These are phyloP conservation scores for Phrynosoma blainvillii DNA, from an alignment of 2,113 vertebrate species.

Conservation along the genomic window DNA sequence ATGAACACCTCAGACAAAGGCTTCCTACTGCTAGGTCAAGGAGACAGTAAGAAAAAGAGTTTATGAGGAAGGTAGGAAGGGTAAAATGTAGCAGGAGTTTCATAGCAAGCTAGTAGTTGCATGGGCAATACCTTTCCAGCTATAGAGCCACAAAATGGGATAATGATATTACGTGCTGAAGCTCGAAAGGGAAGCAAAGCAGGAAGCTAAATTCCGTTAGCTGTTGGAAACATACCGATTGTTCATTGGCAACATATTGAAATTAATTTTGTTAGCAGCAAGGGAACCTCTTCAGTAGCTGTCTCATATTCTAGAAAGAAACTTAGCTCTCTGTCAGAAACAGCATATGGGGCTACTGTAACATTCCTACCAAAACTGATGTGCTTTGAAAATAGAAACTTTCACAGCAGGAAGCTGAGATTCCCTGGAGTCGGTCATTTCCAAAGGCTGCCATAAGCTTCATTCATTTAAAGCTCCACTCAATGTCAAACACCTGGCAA, in stretches of 20 bases:
- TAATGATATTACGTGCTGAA: slow-evolving; percentile 55
- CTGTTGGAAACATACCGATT: slow-evolving; percentile 62
- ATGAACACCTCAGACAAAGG: slow-evolving; percentile 99
- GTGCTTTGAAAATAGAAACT: slow-evolving; percentile 90
- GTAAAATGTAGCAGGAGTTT: slow-evolving; percentile 67
- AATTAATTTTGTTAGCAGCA: slow-evolving; percentile 76
- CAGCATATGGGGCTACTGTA: slow-evolving; percentile 80
- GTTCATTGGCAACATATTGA: slow-evolving; percentile 72
- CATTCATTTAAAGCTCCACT: slow-evolving; percentile 84
- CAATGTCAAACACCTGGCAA: slow-evolving; percentile 90
- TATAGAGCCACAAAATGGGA: slow-evolving; percentile 60
- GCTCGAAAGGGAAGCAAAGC: slow-evolving; percentile 70
- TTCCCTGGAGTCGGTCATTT: slow-evolving; percentile 82
- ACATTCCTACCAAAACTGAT: slow-evolving; percentile 81
- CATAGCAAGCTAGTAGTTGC: slow-evolving; percentile 68
- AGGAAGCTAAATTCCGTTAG: slow-evolving; percentile 68
- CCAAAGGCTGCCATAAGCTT: slow-evolving; percentile 83
- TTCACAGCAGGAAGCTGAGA: slow-evolving; percentile 86
- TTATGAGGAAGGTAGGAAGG: slow-evolving; percentile 62
- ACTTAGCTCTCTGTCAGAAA: slow-evolving; percentile 75
- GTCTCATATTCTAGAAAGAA: slow-evolving; percentile 72
- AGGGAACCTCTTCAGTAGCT: slow-evolving; percentile 75
- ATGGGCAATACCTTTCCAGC: slow-evolving; percentile 64
- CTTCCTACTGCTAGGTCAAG: slow-evolving; percentile 88
- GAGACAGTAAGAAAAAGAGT: slow-evolving; percentile 65